Percentiles rank a stretch among this genome's conserved stretches.
These are phyloP conservation scores for Netta rufina DNA, from an alignment of 2,797 vertebrate species.

Conservation along the genomic window DNA sequence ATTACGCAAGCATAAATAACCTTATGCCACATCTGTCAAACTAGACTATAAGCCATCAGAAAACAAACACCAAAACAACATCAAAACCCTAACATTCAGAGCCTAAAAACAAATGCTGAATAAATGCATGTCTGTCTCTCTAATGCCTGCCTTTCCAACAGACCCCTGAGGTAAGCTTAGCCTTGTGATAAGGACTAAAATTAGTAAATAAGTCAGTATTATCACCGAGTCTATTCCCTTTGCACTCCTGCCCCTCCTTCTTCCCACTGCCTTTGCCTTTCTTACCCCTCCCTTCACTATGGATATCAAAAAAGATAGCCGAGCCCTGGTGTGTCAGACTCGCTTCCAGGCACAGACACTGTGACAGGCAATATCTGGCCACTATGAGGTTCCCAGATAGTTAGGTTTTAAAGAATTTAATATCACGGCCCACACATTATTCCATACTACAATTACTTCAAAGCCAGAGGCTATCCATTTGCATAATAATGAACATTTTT, in stretches of 20 bases:
- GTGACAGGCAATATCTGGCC: not conserved
- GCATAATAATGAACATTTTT: constrained; percentile 47
- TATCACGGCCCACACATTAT: not conserved
- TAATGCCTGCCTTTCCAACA: not conserved
- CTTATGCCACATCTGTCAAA: constrained; percentile 14
- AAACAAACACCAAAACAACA: not conserved
- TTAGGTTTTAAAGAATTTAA: constrained; percentile 7
- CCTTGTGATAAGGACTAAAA: not conserved
- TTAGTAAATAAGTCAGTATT: not conserved
- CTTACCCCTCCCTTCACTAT: not conserved
- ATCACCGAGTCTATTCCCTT: not conserved
- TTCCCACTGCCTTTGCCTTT: not conserved
- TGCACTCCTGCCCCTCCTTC: not conserved
- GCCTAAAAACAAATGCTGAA: constrained; percentile 27
- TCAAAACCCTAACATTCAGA: not conserved
- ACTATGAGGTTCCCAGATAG: not conserved
- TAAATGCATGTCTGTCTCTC: not conserved
- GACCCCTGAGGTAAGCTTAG: not conserved
- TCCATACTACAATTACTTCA: constrained; percentile 25
- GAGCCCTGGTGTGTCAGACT: not conserved
- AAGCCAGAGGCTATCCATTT: constrained; percentile 44
- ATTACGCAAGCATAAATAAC: not conserved
- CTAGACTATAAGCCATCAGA: not conserved
- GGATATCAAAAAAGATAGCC: not conserved
- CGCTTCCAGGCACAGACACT: constrained; percentile 32